phyloP scores from a whole-genome alignment of 2,797 vertebrate species.

The Pteropus rufus region DNA sequence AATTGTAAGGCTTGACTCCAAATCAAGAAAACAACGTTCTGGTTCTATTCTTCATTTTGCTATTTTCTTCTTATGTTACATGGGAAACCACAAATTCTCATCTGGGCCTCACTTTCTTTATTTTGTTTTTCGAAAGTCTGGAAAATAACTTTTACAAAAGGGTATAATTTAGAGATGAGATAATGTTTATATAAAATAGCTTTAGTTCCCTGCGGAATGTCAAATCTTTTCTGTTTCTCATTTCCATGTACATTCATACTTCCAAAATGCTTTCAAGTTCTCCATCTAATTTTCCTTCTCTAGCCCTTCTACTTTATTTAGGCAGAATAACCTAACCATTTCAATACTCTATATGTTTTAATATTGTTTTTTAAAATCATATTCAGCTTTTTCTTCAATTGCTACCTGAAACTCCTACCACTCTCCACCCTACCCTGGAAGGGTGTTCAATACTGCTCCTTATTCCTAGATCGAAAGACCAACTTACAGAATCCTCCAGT shows the following conservation, averaged over 20 bases:
- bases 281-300: background rate
- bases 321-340: background rate
- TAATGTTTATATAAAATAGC: conserved; percentile 3
- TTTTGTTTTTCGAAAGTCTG: background rate
- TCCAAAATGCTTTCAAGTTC: background rate
- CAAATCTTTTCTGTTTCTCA: background rate
- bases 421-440: background rate
- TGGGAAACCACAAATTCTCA: conserved; percentile 11
- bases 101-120: background rate
- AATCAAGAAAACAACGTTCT: conserved; percentile 28
- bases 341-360: background rate
- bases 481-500: background rate
- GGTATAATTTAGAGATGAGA: conserved; percentile 8
- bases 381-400: background rate
- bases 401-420: background rate
- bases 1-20: background rate
- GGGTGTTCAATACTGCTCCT: background rate
- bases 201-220: background rate
- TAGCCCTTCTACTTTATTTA: background rate
- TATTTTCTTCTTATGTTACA: background rate
- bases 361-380: background rate
- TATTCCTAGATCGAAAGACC: background rate
- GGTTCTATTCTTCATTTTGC: conserved; percentile 5
- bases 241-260: background rate
- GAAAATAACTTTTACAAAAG: background rate